phyloP scores from a whole-genome alignment of 2,888 invertebrate species.

The Chrysina gloriosa region DNA sequence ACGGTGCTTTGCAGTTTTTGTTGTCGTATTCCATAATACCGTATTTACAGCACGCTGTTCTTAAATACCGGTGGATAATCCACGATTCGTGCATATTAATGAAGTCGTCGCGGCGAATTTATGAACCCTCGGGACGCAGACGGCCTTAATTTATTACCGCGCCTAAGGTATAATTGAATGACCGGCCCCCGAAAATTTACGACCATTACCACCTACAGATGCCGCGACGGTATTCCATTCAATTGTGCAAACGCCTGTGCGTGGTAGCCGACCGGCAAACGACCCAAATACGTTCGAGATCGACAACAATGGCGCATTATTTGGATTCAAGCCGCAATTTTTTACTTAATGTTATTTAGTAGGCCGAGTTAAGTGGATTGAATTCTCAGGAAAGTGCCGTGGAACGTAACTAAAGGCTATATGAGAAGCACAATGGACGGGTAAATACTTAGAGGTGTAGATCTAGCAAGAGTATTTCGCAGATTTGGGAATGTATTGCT shows the following conservation, averaged over 20 bases:
- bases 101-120: slow-evolving; percentile 42
- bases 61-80: slow-evolving; percentile 29
- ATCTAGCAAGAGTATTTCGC: too few species aligned
- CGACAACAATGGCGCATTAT: slow-evolving; percentile 14
- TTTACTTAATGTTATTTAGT: slow-evolving; percentile 11
- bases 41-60: slow-evolving; percentile 2
- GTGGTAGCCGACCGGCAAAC: not conserved
- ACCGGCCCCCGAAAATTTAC: slow-evolving; percentile 35
- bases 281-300: slow-evolving; percentile 3
- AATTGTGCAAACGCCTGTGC: slow-evolving; percentile 14
- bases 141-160: slow-evolving; percentile 33
- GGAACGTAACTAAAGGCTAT: not conserved
- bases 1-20: not conserved
- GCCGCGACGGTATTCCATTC: slow-evolving; percentile 11
- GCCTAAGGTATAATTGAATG: slow-evolving; percentile 39
- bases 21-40: not conserved
- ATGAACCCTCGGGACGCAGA: slow-evolving; percentile 31
- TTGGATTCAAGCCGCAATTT: slow-evolving; percentile 19
- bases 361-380: not conserved
- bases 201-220: slow-evolving; percentile 34
- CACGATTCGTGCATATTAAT: slow-evolving; percentile 41
- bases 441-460: too few species aligned
- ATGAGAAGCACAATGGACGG: not conserved
- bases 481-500: too few species aligned
- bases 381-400: not conserved